A percentile compares a stretch with the other conserved stretches of the same genome.
Conservation (phyloP, 2,113 vertebrate genomes). For the Isurus oxyrinchus region DNA sequence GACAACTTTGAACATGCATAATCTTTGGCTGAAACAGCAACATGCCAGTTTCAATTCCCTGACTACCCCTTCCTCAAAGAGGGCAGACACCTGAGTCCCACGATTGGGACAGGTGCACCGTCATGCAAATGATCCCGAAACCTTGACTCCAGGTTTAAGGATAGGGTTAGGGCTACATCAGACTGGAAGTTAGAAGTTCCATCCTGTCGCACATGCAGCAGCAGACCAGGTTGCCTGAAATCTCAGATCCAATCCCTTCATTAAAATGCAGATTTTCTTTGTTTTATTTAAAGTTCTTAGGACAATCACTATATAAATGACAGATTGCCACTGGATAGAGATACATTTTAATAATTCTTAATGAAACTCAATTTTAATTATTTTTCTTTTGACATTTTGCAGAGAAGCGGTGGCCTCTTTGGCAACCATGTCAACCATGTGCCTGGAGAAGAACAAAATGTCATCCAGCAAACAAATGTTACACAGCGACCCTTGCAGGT, state of each 20-base stretch:
- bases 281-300: background rate
- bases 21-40: background rate
- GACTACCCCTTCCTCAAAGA: no score
- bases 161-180: background rate
- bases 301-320: background rate
- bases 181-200: background rate
- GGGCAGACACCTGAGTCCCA: background rate
- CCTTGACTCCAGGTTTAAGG: background rate
- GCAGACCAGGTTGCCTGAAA: background rate
- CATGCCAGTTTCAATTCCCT: background rate
- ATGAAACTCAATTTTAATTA: background rate
- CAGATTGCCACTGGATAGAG: background rate
- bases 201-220: background rate
- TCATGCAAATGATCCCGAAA: background rate
- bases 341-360: background rate
- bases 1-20: background rate
- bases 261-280: background rate
- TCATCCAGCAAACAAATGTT: slow-evolving; percentile 87
- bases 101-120: background rate
- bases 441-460: slow-evolving; percentile 78
- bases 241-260: background rate
- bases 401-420: slow-evolving; percentile 94
- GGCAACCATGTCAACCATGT: slow-evolving; percentile 92
- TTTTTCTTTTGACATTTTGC: slow-evolving; percentile 53
- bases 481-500: slow-evolving; percentile 94